A percentile compares a stretch with the other conserved stretches of the same genome.
Evolutionary conservation across 2,797 vertebrate genomes (phyloP).

Genomic region (Florisuga fusca): DNA sequence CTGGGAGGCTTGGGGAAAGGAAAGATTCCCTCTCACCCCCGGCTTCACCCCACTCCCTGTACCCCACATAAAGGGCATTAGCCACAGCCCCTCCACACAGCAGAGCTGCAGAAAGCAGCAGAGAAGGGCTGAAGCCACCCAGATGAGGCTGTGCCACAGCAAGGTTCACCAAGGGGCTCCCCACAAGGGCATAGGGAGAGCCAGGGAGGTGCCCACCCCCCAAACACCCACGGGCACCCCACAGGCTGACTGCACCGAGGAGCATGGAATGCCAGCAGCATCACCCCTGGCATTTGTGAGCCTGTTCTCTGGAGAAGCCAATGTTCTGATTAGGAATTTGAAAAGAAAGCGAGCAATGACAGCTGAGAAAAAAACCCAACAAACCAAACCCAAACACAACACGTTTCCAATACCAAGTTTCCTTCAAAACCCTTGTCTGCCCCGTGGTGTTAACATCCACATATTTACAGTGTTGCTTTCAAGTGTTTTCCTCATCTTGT

Average conservation of each 20-base stretch:
- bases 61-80: rapidly evolving
- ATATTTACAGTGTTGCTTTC: neutral
- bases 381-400: no score
- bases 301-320: neutral
- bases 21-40: rapidly evolving
- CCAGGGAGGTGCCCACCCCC: rapidly evolving
- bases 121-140: neutral
- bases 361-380: neutral
- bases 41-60: neutral
- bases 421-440: neutral
- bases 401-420: neutral
- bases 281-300: rapidly evolving
- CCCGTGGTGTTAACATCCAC: rapidly evolving
- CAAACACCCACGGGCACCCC: neutral
- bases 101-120: neutral
- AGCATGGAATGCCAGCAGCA: neutral
- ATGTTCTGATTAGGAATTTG: neutral
- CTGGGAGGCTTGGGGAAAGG: neutral
- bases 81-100: no score
- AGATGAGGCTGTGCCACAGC: rapidly evolving
- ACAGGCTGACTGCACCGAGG: rapidly evolving
- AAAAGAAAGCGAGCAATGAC: neutral
- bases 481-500: neutral
- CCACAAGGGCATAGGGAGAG: neutral
- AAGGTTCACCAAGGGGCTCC: neutral